These are phyloP conservation scores for Pao palembangensis DNA, from an alignment of 2,113 vertebrate species.

Conservation along the genomic window DNA sequence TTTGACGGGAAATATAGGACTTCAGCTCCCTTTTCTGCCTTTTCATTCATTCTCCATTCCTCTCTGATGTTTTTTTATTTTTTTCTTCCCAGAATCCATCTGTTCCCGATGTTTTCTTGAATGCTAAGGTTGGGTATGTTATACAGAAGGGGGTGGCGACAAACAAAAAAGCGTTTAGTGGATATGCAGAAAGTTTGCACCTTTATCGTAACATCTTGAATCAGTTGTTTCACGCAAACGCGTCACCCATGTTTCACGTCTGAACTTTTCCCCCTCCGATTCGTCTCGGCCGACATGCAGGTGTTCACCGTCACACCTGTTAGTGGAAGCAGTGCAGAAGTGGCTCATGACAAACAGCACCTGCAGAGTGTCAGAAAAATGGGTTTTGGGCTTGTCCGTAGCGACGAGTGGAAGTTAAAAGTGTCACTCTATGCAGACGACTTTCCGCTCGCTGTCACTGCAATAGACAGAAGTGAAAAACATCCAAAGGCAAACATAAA, in stretches of 20 bases:
- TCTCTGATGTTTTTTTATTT: conserved; percentile 83
- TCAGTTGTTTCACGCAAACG: conserved; percentile 9
- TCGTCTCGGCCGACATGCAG: conserved; percentile 38
- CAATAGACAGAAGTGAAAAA: no score
- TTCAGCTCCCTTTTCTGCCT: conserved; percentile 70
- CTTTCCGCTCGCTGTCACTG: no score
- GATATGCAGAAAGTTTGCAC: no score
- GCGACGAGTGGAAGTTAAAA: no score
- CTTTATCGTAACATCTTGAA: no score
- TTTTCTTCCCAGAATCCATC: conserved; percentile 79
- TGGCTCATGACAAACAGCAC: not conserved
- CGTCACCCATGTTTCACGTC: conserved; percentile 23
- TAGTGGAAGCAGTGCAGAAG: conserved; percentile 3
- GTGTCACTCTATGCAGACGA: no score
- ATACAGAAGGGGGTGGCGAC: conserved; percentile 50
- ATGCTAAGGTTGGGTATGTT: conserved; percentile 55
- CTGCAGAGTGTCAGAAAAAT: not conserved
- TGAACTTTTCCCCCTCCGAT: conserved; percentile 47
- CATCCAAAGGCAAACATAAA: no score
- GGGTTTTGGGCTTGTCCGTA: no score
- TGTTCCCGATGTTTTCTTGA: conserved; percentile 83
- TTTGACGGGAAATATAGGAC: conserved; percentile 87
- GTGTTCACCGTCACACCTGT: conserved; percentile 61
- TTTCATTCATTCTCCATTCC: conserved; percentile 27
- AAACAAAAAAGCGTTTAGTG: conserved; percentile 54